phyloP scores from a whole-genome alignment of 1,140 invertebrate genomes.

The Calliopsis andreniformis region DNA sequence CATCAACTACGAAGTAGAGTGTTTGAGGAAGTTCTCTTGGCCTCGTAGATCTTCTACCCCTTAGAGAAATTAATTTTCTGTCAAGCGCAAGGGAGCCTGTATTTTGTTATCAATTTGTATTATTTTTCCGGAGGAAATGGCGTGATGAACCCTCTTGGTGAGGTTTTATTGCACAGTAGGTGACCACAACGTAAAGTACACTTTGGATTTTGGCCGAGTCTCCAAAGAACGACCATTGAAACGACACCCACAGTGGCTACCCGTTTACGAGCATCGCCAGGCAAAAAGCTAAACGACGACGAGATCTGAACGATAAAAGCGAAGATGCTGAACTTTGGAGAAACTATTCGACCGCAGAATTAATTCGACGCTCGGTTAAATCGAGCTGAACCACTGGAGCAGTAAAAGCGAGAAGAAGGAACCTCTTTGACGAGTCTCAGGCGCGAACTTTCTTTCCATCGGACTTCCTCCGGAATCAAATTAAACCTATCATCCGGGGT shows the following conservation, averaged over 20 bases:
- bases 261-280: neutral
- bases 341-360: constrained; percentile 56
- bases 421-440: neutral
- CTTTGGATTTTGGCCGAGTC: constrained; percentile 35
- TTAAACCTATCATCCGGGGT: constrained; percentile 25
- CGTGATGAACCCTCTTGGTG: constrained; percentile 7
- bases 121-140: neutral
- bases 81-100: neutral
- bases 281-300: constrained; percentile 22
- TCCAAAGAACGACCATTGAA: constrained; percentile 35
- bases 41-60: no score
- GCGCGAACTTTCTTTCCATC: constrained; percentile 22
- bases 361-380: constrained; percentile 62
- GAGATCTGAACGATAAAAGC: constrained; percentile 5
- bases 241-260: neutral
- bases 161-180: neutral
- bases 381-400: constrained; percentile 4
- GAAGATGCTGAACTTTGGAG: constrained; percentile 56
- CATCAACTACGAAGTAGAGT: no score
- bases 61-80: no score
- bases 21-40: no score
- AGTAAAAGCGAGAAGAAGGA: neutral
- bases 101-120: neutral
- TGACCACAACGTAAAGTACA: constrained; percentile 11
- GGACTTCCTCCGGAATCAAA: constrained; percentile 37